Evolutionary conservation across 1,140 invertebrate genomes (phyloP).

Genomic region (Gonioctena quinquepunctata): DNA sequence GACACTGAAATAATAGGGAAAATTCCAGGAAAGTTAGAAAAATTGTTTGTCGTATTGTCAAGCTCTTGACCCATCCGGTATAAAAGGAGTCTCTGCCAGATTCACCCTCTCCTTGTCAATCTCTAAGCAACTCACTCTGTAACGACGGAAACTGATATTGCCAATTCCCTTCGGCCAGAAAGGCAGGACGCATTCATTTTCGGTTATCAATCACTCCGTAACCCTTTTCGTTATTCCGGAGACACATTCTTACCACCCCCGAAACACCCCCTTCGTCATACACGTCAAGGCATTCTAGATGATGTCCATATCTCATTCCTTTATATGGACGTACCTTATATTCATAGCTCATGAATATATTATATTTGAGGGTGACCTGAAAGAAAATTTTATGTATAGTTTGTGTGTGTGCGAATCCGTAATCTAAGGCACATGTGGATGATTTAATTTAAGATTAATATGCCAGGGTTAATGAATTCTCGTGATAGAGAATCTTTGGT

Average conservation of each 20-base stretch:
- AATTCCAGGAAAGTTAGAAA: too few species aligned
- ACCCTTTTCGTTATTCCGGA: slow-evolving; percentile 22
- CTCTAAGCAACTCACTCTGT: neutral
- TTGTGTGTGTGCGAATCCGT: neutral
- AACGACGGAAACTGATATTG: slow-evolving; percentile 18
- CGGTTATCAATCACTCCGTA: slow-evolving; percentile 24
- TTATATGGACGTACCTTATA: slow-evolving; percentile 24
- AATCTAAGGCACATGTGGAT: slow-evolving; percentile 12
- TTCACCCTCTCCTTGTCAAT: neutral
- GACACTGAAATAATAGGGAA: too few species aligned
- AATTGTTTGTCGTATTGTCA: too few species aligned
- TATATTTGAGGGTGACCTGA: slow-evolving; percentile 9
- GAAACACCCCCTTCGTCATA: neutral
- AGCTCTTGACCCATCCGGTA: too few species aligned
- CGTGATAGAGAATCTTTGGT: neutral
- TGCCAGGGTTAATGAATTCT: slow-evolving; percentile 3
- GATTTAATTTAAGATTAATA: slow-evolving; percentile 24
- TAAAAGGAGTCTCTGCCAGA: too few species aligned
- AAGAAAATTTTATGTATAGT: slow-evolving; percentile 25
- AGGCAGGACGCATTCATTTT: slow-evolving; percentile 25
- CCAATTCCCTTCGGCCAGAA: slow-evolving; percentile 23
- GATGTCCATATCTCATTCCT: slow-evolving; percentile 26
- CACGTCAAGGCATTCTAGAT: slow-evolving; percentile 26
- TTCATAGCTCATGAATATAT: slow-evolving; percentile 25
- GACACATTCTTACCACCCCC: slow-evolving; percentile 20